Percentiles rank a stretch among this genome's conserved stretches.
phyloP scores from a whole-genome alignment of 2,888 invertebrate species.

The Empis livida region DNA sequence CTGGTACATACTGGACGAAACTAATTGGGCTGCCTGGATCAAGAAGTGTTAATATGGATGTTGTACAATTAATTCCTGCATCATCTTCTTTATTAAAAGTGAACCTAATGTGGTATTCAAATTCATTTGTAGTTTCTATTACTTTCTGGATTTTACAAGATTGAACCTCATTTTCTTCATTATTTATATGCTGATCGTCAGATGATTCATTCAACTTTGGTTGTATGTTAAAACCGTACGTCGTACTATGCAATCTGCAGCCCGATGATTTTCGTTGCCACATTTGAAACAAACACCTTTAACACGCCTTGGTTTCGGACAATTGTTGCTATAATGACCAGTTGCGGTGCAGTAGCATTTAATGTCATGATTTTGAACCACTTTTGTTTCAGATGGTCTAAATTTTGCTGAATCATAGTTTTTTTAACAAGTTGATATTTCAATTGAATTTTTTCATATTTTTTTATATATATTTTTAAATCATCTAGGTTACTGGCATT shows the following conservation, averaged over 20 bases:
- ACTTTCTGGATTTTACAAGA: not conserved
- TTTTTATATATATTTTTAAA: too few relatives aligned
- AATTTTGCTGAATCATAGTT: too few relatives aligned
- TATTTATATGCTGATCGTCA: not conserved
- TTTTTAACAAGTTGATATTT: too few relatives aligned
- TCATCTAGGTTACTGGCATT: too few relatives aligned
- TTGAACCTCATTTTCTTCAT: not conserved
- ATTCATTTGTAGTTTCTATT: not conserved
- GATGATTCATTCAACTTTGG: not conserved
- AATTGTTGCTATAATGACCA: constrained; percentile 1
- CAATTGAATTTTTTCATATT: too few relatives aligned
- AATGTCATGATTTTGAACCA: not conserved
- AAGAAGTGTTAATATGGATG: constrained; percentile 2
- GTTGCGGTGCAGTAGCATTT: not conserved
- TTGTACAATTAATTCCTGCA: not conserved
- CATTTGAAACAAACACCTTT: not conserved
- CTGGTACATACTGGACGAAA: constrained; percentile 7
- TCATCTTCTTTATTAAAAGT: not conserved
- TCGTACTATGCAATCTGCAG: not conserved
- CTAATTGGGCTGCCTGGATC: constrained; percentile 10
- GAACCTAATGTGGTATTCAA: not conserved
- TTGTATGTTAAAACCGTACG: not conserved
- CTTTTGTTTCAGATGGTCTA: not conserved
- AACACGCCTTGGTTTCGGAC: not conserved
- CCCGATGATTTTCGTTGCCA: not conserved